Evolutionary conservation across 1,140 invertebrate genomes (phyloP), one percentile per base, ranked within the genome.

Genomic region (Hycleus cichorii): DNA sequence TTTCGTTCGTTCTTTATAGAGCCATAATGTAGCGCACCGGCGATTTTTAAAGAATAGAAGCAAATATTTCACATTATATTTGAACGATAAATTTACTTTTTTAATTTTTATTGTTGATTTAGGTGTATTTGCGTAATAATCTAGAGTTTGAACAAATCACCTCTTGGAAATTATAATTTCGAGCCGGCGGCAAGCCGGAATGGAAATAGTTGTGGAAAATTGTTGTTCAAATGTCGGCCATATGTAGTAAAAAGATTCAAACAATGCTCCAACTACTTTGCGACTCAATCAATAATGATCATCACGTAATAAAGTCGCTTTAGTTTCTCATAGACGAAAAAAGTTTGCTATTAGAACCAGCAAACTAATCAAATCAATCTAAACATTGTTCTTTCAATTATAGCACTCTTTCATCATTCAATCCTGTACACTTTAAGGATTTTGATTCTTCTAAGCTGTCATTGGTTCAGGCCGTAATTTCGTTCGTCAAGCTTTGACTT

Each of bases 321-420:
- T 18, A 18, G 2, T 18, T 18, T 18, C 18, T 18, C 18, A 18
- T 18, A 18, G 18, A 18, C 18, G 18, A 18, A 18, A 18, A 18
- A 18, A 18, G 18, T 18, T 18, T 18, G 1, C 18, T 18, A 32
- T 32, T 32, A 32, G 4, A 32, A 2, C 4, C 32, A 32, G 4
- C 4, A 32, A 53, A 46, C 45, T 55, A 55, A 55, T 55, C 44
- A 55, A 55, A 55, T 55, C 43, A 55, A 46, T 4, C 44, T 18
- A 55, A 55, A 55, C 32, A 55, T 55, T 55, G 44, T 55, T 47
- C 43, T 55, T 55, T 47, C 52, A 55, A 55, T 55, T 55, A 55
- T 55, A 32, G 18, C 32, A 32, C 44, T 47, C 43, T 47, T 55
- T 32, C 32, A 32, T 32, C 47, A 55, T 55, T 55, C 52, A 55